phyloP scores from a whole-genome alignment of 2,888 invertebrate genomes.

The Lordiphosa andalusiaca region DNA sequence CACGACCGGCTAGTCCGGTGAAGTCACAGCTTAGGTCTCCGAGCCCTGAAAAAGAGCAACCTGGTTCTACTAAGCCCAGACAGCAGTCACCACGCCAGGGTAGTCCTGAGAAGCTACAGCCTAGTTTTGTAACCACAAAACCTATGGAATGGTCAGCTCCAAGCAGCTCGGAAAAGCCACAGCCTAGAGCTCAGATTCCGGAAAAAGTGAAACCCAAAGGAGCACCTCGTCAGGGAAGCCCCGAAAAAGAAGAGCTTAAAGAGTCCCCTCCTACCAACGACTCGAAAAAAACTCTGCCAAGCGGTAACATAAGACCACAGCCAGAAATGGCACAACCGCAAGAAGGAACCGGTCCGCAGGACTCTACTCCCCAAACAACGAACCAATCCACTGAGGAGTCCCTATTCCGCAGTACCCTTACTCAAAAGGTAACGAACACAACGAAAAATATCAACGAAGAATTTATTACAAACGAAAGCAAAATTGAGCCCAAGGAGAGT shows the following conservation, averaged over 20 bases:
- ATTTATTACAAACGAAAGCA: constrained; percentile 61
- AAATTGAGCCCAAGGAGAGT: constrained; percentile 37
- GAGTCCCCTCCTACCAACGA: background rate
- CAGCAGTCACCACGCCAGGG: constrained; percentile 3
- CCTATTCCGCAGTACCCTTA: constrained; percentile 47
- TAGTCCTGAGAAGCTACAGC: constrained; percentile 15
- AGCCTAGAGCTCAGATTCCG: constrained; percentile 4
- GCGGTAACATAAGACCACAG: background rate
- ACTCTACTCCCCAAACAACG: too few relatives aligned
- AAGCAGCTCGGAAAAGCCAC: constrained; percentile 1
- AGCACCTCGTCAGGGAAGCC: constrained; percentile 11
- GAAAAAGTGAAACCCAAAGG: constrained; percentile 10
- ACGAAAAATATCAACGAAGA: constrained; percentile 56
- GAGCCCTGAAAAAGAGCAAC: constrained; percentile 10
- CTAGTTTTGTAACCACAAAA: background rate
- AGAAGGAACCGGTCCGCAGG: too few relatives aligned
- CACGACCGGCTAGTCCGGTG: constrained; percentile 18
- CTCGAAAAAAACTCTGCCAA: too few relatives aligned
- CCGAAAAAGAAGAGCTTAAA: constrained; percentile 16
- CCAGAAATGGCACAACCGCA: too few relatives aligned
- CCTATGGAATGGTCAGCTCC: too few relatives aligned
- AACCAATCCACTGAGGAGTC: constrained; percentile 37
- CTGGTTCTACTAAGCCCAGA: background rate
- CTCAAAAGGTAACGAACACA: constrained; percentile 38
- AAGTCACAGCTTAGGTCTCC: constrained; percentile 14